Base-by-base conservation (phyloP, 2,113 vertebrate species). In the Protobothrops mucrosquamatus region DNA sequence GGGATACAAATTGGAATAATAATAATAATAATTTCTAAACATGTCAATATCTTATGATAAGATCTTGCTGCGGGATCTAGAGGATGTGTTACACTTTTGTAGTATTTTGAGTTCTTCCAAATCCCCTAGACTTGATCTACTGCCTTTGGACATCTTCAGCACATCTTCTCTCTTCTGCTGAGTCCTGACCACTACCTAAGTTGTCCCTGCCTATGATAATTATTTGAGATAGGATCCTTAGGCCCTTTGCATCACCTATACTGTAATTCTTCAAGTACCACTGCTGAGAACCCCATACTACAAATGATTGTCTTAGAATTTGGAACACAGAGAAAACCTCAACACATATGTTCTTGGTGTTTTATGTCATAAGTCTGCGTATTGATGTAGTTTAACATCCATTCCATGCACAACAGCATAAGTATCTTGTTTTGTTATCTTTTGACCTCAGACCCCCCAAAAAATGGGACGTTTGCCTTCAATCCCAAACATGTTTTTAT, bases 271-370 rank as follows among this genome's bases (percentile, higher is more conserved):
- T 93, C 88, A 90, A 24, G 8, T 56, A 6, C 54, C 51, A 46
- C 55, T 85, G 85, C 88, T 89, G 87, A 85, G 81, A 29, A 24
- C 54, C 57, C 10, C 39, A 29, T 90, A 90, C 55, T 93, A 46
- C 64, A 89, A 93, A 93, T 26, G 22, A 88, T 43, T 86, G 24
- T 59, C 55, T 85, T 93, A n/a, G 85, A 93, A 86, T 89, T 89
- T 93, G 34, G 43, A 61, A 59, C 46, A 3, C 34, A 51, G 24
- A 57, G 54, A 81, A 39, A 89, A 93, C 55, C 22, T 85, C 69
- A 93, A 89, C 55, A 3, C 61, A 52, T 39, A 29, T 2, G 11
- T 59, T 18, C 54, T 24, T 6, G 23, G 6, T 52, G 69, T 89
- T 92, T 92, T 54, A 92, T 85, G 54, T 59, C 85, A 85, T 85